These are phyloP conservation scores for Gadus macrocephalus DNA, from an alignment of 2,113 vertebrate genomes.

Conservation along the genomic window DNA sequence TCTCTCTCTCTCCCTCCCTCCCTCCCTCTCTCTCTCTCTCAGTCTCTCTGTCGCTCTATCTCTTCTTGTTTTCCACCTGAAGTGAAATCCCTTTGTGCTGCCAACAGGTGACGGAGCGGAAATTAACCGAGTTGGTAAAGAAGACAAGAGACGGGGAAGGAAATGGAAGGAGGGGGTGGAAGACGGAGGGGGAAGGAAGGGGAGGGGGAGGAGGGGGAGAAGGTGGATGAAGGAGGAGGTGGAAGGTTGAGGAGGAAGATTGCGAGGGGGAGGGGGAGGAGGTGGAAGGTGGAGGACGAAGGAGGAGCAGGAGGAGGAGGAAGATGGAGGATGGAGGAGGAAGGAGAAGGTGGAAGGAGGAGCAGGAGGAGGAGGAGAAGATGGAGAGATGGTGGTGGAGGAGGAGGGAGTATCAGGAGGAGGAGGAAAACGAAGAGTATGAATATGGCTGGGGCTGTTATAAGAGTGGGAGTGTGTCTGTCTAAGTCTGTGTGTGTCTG, in stretches of 20 bases:
- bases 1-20: neutral
- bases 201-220: neutral
- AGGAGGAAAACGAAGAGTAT: slow-evolving; percentile 14
- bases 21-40: slow-evolving; percentile 5
- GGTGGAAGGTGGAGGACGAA: neutral
- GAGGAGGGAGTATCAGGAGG: neutral
- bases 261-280: neutral
- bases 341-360: neutral
- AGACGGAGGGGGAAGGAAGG: neutral
- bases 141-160: slow-evolving; percentile 1
- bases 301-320: no score
- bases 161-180: neutral
- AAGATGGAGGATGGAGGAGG: neutral
- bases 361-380: neutral
- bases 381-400: neutral
- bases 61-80: neutral
- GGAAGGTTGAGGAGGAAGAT: slow-evolving; percentile 14
- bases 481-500: no score
- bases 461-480: no score
- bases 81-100: slow-evolving; percentile 17
- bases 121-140: slow-evolving; percentile 25
- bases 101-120: slow-evolving; percentile 42
- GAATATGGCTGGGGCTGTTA: neutral
- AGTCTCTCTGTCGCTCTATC: neutral
- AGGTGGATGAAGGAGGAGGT: neutral